These are phyloP conservation scores for Brachyptera risi DNA, from an alignment of 2,888 invertebrate genomes.

Conservation along the genomic window DNA sequence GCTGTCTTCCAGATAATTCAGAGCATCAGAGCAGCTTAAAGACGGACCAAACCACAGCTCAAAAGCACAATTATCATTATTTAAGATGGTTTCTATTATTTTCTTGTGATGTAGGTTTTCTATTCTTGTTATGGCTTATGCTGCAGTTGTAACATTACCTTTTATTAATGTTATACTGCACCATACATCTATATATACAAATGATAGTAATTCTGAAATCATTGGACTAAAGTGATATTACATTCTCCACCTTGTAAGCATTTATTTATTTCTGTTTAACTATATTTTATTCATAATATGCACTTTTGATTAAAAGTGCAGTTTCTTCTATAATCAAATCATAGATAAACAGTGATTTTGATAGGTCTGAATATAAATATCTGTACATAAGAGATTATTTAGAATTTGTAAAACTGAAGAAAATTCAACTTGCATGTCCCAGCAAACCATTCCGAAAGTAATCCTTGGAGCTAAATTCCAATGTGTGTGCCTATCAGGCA, in stretches of 20 bases:
- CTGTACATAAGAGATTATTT: slow-evolving; percentile 19
- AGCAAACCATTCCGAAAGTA: slow-evolving; percentile 12
- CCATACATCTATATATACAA: background rate
- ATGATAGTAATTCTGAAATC: background rate
- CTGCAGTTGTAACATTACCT: background rate
- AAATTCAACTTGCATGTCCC: slow-evolving; percentile 1
- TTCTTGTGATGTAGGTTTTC: background rate
- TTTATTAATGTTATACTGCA: background rate
- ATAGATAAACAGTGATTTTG: slow-evolving; percentile 8
- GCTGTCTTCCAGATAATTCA: slow-evolving; percentile 98
- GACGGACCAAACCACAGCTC: background rate
- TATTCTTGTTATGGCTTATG: background rate
- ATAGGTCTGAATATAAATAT: slow-evolving; percentile 20
- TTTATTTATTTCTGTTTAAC: slow-evolving; percentile 18
- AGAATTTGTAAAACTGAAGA: slow-evolving; percentile 16
- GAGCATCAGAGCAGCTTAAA: slow-evolving; percentile 83
- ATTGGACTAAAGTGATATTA: slow-evolving; percentile 17
- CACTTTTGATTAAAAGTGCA: background rate
- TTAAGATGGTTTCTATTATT: background rate
- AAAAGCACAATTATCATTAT: slow-evolving; percentile 9
- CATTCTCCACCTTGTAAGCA: slow-evolving; percentile 17
- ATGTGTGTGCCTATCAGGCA: background rate
- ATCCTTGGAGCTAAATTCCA: slow-evolving; percentile 5
- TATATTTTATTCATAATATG: background rate
- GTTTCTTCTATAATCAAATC: background rate